Base-by-base conservation (phyloP, 2,888 invertebrate genomes). In the Calameuta filiformis region DNA sequence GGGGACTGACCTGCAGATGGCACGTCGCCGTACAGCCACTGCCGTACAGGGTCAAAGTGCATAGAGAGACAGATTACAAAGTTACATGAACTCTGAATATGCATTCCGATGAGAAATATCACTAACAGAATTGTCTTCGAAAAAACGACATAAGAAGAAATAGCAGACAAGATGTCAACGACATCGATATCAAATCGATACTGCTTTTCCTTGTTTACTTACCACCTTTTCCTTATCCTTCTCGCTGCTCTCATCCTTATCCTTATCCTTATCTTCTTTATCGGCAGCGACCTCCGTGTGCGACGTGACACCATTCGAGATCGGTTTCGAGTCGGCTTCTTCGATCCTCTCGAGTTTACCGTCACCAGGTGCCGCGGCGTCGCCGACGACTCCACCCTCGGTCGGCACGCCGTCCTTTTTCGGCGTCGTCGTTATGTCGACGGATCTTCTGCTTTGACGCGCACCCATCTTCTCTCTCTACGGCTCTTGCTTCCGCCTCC, bases 361-460 rank as follows among this genome's bases (percentile, higher is more conserved):
- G 77, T 91, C 91, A 73, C 91, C 89, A 79, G 90, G 88, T 78
- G 88, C 90, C 31, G 88, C 89, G 37, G 88, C 89, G 82, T 93
- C 93, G 81, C 95, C 96, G 87, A 94, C 94, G 80, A 93, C 93
- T 75, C 93, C 83, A 35, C 88, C 88, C 76, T 89, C 90, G 71
- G 85, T 87, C 79, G 94, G 94, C 81, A 92, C 89, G 73, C 92
- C 93, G 81, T 93, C 93, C 88, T 93, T 93, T 91, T 92, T 93
- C 81, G 93, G 94, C 90, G 93, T 95, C 92, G 96, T 96, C 87
- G 95, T 95, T 92, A 96, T 96, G 92, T 96, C 96, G 92, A 96
- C 96, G 89, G 96, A 97, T 93, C 96, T 95, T 93, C 96, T 96
- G 93, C 96, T 96, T 94, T 96, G 96, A 93, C 95, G 95, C 92